Percentiles rank a stretch among this genome's conserved stretches.
phyloP scores from a whole-genome alignment of 2,797 vertebrate species.

The Paramormyrops hopkinsi region DNA sequence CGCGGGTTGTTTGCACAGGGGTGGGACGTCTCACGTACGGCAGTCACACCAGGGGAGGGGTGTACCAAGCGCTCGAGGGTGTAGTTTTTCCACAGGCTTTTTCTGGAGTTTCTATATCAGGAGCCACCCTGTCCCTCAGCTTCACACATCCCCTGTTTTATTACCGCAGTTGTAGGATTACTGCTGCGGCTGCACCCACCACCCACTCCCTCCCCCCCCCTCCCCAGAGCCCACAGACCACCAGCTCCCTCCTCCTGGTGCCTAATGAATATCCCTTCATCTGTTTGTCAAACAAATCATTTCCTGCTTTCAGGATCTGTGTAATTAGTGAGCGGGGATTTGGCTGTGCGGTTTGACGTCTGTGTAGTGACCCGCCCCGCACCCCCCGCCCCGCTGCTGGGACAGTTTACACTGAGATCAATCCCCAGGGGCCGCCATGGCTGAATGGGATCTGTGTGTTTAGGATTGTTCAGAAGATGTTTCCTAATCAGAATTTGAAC shows the following conservation, averaged over 20 bases:
- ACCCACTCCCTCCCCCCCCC: neutral
- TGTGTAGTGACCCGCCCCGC: neutral
- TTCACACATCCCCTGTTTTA: neutral
- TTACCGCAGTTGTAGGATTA: neutral
- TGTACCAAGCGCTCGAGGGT: neutral
- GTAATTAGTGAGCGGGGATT: neutral
- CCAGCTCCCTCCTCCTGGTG: neutral
- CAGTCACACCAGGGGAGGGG: neutral
- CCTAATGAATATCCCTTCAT: neutral
- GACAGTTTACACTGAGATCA: neutral
- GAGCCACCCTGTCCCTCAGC: neutral
- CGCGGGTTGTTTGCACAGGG: neutral
- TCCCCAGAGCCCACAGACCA: neutral
- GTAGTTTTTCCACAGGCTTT: neutral
- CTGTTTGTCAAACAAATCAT: neutral
- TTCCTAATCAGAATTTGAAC: neutral
- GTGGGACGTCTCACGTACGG: neutral
- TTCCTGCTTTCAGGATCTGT: neutral
- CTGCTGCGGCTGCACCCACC: neutral
- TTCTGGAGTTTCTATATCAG: constrained; percentile 10
- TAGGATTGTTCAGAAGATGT: neutral
- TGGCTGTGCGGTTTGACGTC: neutral
- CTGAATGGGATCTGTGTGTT: neutral
- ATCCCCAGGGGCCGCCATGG: neutral
- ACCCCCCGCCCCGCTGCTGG: neutral